Conservation (phyloP, 2,797 vertebrate species). For the Jordanella pulchra region DNA sequence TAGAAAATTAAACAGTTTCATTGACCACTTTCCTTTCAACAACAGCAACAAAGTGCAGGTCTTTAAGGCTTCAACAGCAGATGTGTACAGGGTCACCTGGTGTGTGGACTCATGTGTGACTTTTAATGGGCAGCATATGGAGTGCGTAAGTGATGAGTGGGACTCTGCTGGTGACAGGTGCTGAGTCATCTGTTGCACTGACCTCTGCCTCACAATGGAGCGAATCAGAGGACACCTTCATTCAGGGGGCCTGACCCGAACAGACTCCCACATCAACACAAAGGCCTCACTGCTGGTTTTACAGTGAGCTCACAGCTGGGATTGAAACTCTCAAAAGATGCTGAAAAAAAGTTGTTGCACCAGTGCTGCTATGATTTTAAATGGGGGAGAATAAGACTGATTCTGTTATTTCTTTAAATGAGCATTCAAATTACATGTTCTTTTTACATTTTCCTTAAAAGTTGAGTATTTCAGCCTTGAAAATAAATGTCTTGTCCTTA, state of each 20-base stretch:
- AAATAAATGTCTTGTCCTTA: no score
- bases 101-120: conserved; percentile 67
- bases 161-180: conserved; percentile 73
- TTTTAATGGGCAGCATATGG: conserved; percentile 85
- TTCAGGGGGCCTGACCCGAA: conserved; percentile 45
- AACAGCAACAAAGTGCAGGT: conserved; percentile 32
- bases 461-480: no score
- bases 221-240: conserved; percentile 69
- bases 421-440: no score
- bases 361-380: background rate
- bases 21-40: background rate
- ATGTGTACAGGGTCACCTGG: conserved; percentile 72
- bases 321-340: background rate
- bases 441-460: no score
- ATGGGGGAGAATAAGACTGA: no score
- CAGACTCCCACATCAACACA: conserved; percentile 12
- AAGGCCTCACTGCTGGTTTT: background rate
- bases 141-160: conserved; percentile 74
- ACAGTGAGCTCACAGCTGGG: background rate
- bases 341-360: background rate
- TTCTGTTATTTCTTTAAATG: no score
- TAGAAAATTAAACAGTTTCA: background rate
- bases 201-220: conserved; percentile 51
- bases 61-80: conserved; percentile 77
- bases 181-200: conserved; percentile 67